A percentile compares a stretch with the other conserved stretches of the same genome.
These are phyloP conservation scores for Harpagus bidentatus DNA, from an alignment of 2,113 vertebrate genomes.

Conservation along the genomic window DNA sequence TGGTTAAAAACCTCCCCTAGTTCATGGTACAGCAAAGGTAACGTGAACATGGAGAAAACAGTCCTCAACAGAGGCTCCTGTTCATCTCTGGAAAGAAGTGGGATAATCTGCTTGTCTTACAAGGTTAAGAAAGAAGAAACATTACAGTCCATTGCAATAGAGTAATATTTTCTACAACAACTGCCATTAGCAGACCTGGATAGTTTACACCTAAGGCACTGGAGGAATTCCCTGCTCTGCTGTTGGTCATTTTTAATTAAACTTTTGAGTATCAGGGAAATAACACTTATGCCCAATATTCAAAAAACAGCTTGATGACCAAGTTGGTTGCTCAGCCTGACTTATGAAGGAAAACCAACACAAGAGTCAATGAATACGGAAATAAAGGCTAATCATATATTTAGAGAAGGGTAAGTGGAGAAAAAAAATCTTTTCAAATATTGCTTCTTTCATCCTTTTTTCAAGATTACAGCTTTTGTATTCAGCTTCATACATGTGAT, in stretches of 20 bases:
- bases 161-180: neutral
- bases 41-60: neutral
- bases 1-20: neutral
- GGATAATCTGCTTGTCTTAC: neutral
- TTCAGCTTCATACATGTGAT: neutral
- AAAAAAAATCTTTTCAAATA: neutral
- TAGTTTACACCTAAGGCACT: neutral
- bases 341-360: neutral
- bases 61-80: neutral
- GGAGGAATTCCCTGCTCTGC: neutral
- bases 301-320: neutral
- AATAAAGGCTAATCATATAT: neutral
- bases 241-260: neutral
- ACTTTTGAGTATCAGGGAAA: neutral
- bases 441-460: neutral
- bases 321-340: neutral
- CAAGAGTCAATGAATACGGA: neutral
- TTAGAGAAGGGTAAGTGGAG: neutral
- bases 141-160: neutral
- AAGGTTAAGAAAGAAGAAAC: neutral
- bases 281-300: neutral
- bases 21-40: neutral
- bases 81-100: neutral
- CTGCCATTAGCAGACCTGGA: neutral
- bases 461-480: neutral